Evolutionary conservation across 2,888 invertebrate species (phyloP).

Genomic region (Herminia tarsipennalis): DNA sequence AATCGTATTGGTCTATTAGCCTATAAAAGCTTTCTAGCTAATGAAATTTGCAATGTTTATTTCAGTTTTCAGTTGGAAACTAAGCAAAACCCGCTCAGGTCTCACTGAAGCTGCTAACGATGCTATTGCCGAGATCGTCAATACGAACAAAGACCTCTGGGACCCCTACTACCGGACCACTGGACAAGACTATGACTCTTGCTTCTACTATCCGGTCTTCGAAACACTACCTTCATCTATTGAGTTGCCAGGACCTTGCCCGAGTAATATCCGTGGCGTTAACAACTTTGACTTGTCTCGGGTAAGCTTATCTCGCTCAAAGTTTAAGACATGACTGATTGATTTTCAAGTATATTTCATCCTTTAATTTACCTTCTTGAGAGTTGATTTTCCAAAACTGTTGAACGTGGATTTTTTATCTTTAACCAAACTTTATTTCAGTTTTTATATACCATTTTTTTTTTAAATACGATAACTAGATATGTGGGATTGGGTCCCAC

Average conservation of each 20-base stretch:
- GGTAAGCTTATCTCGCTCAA: constrained; percentile 49
- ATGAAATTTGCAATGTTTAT: background rate
- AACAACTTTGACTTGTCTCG: constrained; percentile 52
- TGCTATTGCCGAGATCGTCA: constrained; percentile 51
- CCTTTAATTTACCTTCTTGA: no score
- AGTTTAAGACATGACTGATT: no score
- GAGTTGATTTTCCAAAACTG: no score
- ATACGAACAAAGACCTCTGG: constrained; percentile 56
- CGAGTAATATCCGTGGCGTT: constrained; percentile 53
- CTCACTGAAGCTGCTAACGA: constrained; percentile 50
- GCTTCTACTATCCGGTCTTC: constrained; percentile 72
- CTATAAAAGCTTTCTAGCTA: no score
- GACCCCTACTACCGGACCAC: constrained; percentile 61
- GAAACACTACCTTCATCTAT: constrained; percentile 51
- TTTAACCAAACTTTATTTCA: background rate
- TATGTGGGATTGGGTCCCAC: no score
- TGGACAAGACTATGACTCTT: constrained; percentile 57
- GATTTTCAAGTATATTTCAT: no score
- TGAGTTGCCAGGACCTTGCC: constrained; percentile 60
- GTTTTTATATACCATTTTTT: background rate
- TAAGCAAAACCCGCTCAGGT: constrained; percentile 56
- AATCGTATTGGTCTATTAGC: no score
- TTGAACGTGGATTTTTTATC: no score
- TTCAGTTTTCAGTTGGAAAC: constrained; percentile 75
- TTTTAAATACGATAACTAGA: no score